Percentiles rank a stretch among this genome's conserved stretches.
phyloP scores from a whole-genome alignment of 2,797 vertebrate genomes.

The Hydrophis major region DNA sequence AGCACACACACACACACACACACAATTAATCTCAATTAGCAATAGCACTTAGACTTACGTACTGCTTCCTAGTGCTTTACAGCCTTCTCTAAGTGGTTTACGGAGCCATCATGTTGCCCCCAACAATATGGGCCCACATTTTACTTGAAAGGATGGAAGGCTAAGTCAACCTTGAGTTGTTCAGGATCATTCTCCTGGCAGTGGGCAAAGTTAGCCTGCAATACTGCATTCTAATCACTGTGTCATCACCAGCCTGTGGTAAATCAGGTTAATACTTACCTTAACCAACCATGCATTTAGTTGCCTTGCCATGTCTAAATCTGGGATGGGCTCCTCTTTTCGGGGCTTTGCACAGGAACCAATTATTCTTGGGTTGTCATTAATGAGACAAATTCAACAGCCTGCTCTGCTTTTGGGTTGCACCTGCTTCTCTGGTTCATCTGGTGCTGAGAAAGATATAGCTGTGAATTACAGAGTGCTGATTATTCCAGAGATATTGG shows the following conservation, averaged over 20 bases:
- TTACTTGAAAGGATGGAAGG: neutral
- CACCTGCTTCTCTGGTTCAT: neutral
- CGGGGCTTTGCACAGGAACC: neutral
- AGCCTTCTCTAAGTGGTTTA: neutral
- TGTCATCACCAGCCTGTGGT: neutral
- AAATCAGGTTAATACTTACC: neutral
- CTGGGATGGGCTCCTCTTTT: neutral
- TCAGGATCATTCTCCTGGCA: neutral
- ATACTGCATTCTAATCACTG: neutral
- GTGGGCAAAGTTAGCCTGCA: neutral
- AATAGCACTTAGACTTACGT: neutral
- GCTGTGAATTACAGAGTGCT: conserved; percentile 26
- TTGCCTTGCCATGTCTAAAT: neutral
- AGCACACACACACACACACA: neutral
- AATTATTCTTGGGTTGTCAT: neutral
- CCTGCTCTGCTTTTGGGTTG: neutral
- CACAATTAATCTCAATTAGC: neutral
- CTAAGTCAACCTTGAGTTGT: neutral
- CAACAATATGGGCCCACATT: neutral
- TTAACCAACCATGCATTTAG: neutral
- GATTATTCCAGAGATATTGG: conserved; percentile 20
- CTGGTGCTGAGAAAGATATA: neutral
- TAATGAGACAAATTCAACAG: neutral
- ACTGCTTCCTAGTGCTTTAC: neutral
- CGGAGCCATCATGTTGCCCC: neutral